Percentiles rank a stretch among this genome's conserved stretches.
Evolutionary conservation across 1,140 invertebrate species (phyloP).

Genomic region (Drosophila malerkotliana): DNA sequence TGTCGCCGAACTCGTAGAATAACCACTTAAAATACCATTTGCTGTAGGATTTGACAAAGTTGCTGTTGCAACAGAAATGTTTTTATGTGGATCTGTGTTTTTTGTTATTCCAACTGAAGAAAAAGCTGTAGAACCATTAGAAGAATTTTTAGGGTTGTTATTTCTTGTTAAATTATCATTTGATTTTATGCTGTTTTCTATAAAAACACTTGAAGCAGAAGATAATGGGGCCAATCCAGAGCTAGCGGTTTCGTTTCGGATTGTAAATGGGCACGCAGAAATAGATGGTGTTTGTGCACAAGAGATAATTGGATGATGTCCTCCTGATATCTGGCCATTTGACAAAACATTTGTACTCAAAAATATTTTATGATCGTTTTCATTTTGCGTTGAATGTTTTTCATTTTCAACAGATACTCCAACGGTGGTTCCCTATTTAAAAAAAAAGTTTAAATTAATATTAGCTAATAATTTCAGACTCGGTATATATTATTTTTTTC

Average conservation of each 20-base stretch:
- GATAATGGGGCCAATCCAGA: conserved; percentile 7
- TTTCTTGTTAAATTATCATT: conserved; percentile 30
- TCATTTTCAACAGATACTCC: conserved; percentile 46
- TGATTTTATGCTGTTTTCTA: conserved; percentile 28
- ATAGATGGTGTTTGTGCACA: conserved; percentile 19
- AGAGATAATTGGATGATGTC: conserved; percentile 26
- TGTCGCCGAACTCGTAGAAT: conserved; percentile 22
- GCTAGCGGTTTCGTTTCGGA: conserved; percentile 17
- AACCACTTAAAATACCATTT: conserved; percentile 62
- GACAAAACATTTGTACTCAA: conserved; percentile 48
- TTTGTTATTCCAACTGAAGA: conserved; percentile 37
- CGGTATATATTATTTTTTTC: no score
- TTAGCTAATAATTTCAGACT: no score
- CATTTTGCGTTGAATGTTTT: conserved; percentile 12
- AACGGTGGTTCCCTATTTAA: conserved; percentile 31
- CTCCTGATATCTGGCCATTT: conserved; percentile 17
- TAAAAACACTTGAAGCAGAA: conserved; percentile 36
- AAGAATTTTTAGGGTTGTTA: background rate
- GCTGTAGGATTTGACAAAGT: conserved; percentile 25
- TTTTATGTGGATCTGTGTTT: conserved; percentile 48
- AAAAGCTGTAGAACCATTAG: conserved; percentile 4
- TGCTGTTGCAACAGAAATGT: conserved; percentile 13
- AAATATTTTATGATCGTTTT: conserved; percentile 38
- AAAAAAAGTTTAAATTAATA: background rate
- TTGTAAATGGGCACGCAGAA: conserved; percentile 21